Evolutionary conservation across 2,113 vertebrate genomes (phyloP).

Genomic region (Sarotherodon lohbergeri): DNA sequence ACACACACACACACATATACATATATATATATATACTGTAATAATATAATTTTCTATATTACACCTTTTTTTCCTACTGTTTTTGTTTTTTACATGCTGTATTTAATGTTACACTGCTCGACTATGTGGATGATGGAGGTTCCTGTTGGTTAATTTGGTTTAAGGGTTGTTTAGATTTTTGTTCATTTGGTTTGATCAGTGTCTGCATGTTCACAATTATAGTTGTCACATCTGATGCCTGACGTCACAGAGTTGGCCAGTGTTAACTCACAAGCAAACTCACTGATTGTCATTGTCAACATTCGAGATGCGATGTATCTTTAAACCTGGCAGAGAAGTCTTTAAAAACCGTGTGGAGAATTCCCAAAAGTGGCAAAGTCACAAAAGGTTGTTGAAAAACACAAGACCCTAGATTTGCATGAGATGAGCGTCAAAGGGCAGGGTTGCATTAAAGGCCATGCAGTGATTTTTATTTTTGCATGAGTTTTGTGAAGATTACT

Average conservation of each 20-base stretch:
- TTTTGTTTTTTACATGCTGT: not conserved
- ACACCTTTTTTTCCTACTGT: slow-evolving; percentile 9
- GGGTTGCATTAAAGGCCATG: not conserved
- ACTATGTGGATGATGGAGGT: not conserved
- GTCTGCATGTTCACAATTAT: not conserved
- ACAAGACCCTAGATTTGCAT: slow-evolving; percentile 2
- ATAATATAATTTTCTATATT: slow-evolving; percentile 48
- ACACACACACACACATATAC: not conserved
- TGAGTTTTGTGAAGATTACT: slow-evolving; percentile 7
- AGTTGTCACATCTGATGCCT: not conserved
- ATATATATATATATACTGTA: not conserved
- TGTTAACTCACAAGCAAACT: not conserved
- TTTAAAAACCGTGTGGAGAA: not conserved
- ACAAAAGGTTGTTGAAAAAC: not conserved
- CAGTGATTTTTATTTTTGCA: slow-evolving; percentile 22
- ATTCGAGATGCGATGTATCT: not conserved
- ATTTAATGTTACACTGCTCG: not conserved
- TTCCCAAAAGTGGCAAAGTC: not conserved
- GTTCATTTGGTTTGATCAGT: not conserved
- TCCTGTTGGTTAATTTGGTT: not conserved
- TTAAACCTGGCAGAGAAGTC: not conserved
- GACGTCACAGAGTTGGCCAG: not conserved
- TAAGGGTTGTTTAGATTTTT: not conserved
- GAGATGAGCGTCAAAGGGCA: not conserved
- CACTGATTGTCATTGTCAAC: not conserved